Evolutionary conservation across 2,113 vertebrate genomes (phyloP).

Genomic region (Nerophis ophidion): DNA sequence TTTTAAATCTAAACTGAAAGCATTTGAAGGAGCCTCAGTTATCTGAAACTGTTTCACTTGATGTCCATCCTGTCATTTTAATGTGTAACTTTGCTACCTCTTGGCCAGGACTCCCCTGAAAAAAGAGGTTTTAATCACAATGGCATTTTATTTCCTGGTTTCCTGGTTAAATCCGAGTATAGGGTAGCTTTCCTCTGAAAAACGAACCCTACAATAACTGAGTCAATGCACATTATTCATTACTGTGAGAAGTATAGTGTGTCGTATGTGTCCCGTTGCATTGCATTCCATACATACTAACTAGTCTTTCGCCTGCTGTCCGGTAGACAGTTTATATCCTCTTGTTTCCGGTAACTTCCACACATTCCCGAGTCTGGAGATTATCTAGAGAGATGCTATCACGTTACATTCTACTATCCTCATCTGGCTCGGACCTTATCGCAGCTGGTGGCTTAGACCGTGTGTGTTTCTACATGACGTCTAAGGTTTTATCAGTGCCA

Average conservation of each 20-base stretch:
- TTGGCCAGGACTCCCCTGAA: no score
- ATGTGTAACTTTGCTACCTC: no score
- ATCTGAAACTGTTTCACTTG: no score
- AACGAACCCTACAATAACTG: no score
- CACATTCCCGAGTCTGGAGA: conserved; percentile 33
- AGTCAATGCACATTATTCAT: no score
- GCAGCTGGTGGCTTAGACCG: conserved; percentile 44
- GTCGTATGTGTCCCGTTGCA: neutral
- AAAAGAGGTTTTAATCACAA: no score
- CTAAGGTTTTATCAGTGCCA: conserved; percentile 41
- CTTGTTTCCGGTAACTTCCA: conserved; percentile 10
- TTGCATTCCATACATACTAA: conserved; percentile 4
- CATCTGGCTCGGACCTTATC: conserved; percentile 43
- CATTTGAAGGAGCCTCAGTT: no score
- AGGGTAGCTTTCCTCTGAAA: no score
- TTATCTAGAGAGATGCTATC: conserved; percentile 53
- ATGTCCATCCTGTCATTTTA: no score
- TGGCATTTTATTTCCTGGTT: no score
- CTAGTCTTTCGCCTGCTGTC: neutral
- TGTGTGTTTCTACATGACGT: conserved; percentile 15
- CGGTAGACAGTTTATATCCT: conserved; percentile 8
- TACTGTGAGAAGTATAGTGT: neutral
- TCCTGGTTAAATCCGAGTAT: no score
- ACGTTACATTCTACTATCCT: conserved; percentile 30
- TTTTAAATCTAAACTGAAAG: no score